These are phyloP conservation scores for Eulemur coronatus DNA, from an alignment of 2,797 vertebrate species.

Conservation along the genomic window DNA sequence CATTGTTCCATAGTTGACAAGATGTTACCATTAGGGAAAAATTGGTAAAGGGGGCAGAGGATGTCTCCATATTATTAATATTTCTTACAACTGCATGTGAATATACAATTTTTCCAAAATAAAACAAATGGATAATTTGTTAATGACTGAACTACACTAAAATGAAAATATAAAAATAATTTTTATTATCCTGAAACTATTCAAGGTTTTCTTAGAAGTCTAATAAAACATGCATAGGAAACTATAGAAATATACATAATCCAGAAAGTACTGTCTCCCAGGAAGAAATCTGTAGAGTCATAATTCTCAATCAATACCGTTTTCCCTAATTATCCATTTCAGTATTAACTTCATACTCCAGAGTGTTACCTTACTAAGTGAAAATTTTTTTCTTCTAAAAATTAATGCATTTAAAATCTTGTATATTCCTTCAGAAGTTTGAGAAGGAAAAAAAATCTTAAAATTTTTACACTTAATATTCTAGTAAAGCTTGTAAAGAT, in stretches of 20 bases:
- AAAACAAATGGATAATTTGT: not conserved
- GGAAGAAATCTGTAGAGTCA: not conserved
- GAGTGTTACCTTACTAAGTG: not conserved
- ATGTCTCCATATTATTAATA: not conserved
- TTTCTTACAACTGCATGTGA: not conserved
- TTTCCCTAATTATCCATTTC: not conserved
- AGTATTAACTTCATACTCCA: not conserved
- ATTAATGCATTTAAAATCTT: constrained; percentile 31
- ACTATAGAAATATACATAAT: not conserved
- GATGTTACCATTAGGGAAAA: not conserved
- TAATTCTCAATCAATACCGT: not conserved
- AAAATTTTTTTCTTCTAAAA: constrained; percentile 10
- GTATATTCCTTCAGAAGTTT: not conserved
- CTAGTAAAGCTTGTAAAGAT: not conserved
- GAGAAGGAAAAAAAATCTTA: not conserved
- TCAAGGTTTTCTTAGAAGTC: not conserved
- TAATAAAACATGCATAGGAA: not conserved
- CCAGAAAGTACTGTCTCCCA: not conserved
- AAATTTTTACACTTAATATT: not conserved
- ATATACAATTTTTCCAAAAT: not conserved
- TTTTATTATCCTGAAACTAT: not conserved
- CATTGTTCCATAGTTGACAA: not conserved
- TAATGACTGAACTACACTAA: not conserved
- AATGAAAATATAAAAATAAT: not conserved
- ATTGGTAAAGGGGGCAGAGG: not conserved